Percentiles rank a stretch among this genome's conserved stretches.
These are phyloP conservation scores for Dendrocincla fuliginosa DNA, from an alignment of 2,797 vertebrate species.

Conservation along the genomic window DNA sequence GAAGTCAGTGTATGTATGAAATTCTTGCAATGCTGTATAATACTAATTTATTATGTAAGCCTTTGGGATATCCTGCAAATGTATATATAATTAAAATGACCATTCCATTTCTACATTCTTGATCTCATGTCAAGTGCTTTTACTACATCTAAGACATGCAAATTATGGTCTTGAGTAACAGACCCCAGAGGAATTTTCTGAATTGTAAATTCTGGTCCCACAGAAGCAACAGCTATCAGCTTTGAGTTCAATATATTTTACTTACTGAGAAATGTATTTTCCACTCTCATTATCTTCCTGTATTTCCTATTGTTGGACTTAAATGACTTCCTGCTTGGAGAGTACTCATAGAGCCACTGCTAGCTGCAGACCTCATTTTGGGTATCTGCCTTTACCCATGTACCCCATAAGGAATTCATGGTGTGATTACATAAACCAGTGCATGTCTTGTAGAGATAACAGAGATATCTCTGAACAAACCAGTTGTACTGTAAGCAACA, in stretches of 20 bases:
- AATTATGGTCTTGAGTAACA: neutral
- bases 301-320: neutral
- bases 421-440: neutral
- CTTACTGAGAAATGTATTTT: neutral
- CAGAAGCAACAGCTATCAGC: neutral
- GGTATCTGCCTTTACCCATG: neutral
- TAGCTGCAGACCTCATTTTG: neutral
- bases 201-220: neutral
- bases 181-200: neutral
- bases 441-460: neutral
- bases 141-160: neutral
- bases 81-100: neutral
- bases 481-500: neutral
- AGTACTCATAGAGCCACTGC: neutral
- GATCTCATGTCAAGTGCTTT: neutral
- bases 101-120: neutral
- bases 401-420: neutral
- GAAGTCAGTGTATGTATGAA: neutral
- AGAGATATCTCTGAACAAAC: neutral
- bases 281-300: neutral
- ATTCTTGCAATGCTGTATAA: neutral
- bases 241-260: neutral
- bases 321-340: neutral
- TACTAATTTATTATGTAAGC: neutral
- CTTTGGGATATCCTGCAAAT: neutral